A percentile compares a stretch with the other conserved stretches of the same genome.
These are phyloP conservation scores for Enteromius viviparus DNA, from an alignment of 2,797 vertebrate species.

Conservation along the genomic window DNA sequence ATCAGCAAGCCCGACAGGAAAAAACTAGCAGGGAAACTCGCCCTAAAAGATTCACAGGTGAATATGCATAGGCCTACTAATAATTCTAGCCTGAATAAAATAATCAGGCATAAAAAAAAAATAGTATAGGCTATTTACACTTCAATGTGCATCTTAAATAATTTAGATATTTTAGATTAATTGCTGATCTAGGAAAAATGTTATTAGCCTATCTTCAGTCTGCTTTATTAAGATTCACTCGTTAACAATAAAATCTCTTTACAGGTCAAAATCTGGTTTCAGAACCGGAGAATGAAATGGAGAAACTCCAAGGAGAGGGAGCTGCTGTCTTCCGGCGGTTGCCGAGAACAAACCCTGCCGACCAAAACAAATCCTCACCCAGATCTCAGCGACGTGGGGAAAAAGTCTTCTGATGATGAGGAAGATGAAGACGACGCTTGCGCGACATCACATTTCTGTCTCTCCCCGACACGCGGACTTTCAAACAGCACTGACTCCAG, in stretches of 20 bases:
- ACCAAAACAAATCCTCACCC: conserved; percentile 96
- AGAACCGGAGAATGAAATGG: conserved; percentile 98
- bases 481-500: conserved; percentile 75
- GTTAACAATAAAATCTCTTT: neutral
- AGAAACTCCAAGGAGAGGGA: conserved; percentile 96
- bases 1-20: conserved; percentile 98
- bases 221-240: neutral
- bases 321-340: conserved; percentile 92
- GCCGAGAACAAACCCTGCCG: conserved; percentile 94
- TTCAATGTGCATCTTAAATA: neutral
- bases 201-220: neutral
- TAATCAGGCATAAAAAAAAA: no score
- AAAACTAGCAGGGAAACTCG: conserved; percentile 91
- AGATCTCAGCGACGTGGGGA: conserved; percentile 95
- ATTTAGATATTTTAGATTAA: neutral
- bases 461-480: conserved; percentile 69
- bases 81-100: no score
- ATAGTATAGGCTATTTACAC: no score
- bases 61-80: neutral
- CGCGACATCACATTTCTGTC: conserved; percentile 65
- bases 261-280: conserved; percentile 98
- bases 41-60: conserved; percentile 97
- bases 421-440: conserved; percentile 73
- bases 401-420: conserved; percentile 83
- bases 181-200: neutral